These are phyloP conservation scores for Corella eumyota DNA, from an alignment of 23 tunicate species.

Conservation along the genomic window DNA sequence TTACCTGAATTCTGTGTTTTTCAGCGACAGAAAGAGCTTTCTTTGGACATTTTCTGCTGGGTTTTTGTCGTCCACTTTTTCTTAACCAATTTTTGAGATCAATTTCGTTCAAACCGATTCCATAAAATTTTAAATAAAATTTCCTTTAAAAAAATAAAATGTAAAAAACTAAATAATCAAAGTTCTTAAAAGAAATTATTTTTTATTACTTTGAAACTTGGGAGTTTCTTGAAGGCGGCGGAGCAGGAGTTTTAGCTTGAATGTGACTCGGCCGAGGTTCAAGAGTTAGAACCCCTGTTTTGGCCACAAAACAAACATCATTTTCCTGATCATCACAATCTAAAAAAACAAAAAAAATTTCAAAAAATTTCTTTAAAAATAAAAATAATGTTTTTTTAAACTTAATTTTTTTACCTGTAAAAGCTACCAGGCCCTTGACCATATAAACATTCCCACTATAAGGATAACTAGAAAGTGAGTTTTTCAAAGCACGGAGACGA, in stretches of 20 bases:
- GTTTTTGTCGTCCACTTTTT: constrained; percentile 69
- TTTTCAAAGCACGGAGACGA: constrained; percentile 45
- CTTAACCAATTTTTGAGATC: constrained; percentile 56
- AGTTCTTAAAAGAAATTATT: no score
- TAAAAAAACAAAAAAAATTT: background rate
- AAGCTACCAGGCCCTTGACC: constrained; percentile 46
- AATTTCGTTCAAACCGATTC: constrained; percentile 24
- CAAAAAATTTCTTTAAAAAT: constrained; percentile 6
- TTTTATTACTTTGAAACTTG: constrained; percentile 9
- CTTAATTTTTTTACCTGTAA: constrained; percentile 21
- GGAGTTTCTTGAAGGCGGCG: constrained; percentile 15
- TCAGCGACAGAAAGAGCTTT: constrained; percentile 32
- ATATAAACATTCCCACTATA: constrained; percentile 34
- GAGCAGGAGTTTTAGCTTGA: constrained; percentile 25
- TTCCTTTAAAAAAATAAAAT: constrained; percentile 9
- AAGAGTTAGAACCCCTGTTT: constrained; percentile 7
- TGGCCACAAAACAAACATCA: constrained; percentile 32
- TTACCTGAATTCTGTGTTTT: constrained; percentile 51
- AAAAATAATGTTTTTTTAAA: background rate
- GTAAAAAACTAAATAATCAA: no score
- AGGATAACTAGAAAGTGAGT: constrained; percentile 19
- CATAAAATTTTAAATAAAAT: constrained; percentile 46
- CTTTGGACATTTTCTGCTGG: constrained; percentile 50
- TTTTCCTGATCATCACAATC: constrained; percentile 7
- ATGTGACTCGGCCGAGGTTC: constrained; percentile 2